Base-by-base conservation (phyloP, 2,113 vertebrate genomes). In the Choloepus hoffmanni region DNA sequence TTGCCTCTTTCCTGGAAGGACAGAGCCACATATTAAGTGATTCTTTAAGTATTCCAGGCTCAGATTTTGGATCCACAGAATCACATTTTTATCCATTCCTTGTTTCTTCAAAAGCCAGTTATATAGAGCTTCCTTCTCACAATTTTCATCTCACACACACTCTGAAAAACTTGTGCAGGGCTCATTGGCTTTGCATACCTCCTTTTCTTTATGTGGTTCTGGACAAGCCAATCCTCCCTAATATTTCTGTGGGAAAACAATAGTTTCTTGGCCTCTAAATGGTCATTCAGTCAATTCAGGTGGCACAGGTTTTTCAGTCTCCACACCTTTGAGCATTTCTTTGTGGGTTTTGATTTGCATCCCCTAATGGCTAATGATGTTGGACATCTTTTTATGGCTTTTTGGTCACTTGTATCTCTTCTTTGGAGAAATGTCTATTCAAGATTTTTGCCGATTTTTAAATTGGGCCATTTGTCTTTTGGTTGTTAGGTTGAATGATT, bases 221-320 rank as follows among this genome's bases (percentile, higher is more conserved):
- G 98, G 85, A 99, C 98, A 3, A 99, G 98, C 99, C 99, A 99
- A 45, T 90, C 16, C 55, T 19, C 55, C 19, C 2, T 58, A 58
- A 18, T 58, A 68, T 98, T 98, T 60, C 98, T 97, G 26, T 84
- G 67, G 36, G 79, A 21, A 23, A 93, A 33, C 0, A 85, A 55
- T 14, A 36, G 58, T 48, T 97, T 97, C 97, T 94, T 81, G 83
- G 9, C 97, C 0, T 98, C 98, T 1, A 97, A 95, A 82, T 98
- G 98, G 16, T 98, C 98, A 8, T 98, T 99, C 68, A 99, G 98
- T 97, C 99, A 99, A 98, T 98, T 99, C 30, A 99, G 98, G 84
- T 98, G 98, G 62, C 99, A 99, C 90, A 99, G 99, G 97, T 99
- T 99, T 50, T 98, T 99, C 99, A 0, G 99, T 99, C 98, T 99